Percentiles rank a stretch among this genome's conserved stretches.
Evolutionary conservation across 2,888 invertebrate species (phyloP).

Genomic region (Drosophila robusta): DNA sequence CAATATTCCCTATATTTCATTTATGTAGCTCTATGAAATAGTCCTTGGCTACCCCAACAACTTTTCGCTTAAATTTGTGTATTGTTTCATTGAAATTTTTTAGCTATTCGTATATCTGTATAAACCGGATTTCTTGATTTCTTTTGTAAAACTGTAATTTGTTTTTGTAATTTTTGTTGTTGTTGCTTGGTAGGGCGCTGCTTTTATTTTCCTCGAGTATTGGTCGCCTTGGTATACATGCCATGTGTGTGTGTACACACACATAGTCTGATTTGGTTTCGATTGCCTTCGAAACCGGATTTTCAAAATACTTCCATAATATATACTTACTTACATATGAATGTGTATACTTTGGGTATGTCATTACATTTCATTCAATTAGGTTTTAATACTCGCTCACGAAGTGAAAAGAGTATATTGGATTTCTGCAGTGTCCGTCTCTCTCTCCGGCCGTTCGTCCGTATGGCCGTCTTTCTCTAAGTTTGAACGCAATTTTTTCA

Average conservation of each 20-base stretch:
- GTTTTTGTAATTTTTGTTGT: slow-evolving; percentile 42
- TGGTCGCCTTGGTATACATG: slow-evolving; percentile 34
- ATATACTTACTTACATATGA: neutral
- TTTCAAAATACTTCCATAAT: slow-evolving; percentile 51
- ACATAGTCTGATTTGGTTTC: slow-evolving; percentile 59
- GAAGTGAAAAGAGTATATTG: too few relatives aligned
- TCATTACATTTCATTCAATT: slow-evolving; percentile 67
- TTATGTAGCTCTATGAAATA: slow-evolving; percentile 3
- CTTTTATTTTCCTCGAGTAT: slow-evolving; percentile 14
- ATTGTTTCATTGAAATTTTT: neutral
- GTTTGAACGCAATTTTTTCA: too few relatives aligned
- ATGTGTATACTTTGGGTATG: slow-evolving; percentile 5
- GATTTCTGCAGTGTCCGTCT: too few relatives aligned
- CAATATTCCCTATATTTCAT: slow-evolving; percentile 3
- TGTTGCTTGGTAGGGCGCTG: slow-evolving; percentile 46
- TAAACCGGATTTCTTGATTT: slow-evolving; percentile 63
- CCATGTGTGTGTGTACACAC: slow-evolving; percentile 22
- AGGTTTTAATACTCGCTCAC: slow-evolving; percentile 8
- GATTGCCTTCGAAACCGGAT: slow-evolving; percentile 73
- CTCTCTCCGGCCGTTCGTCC: too few relatives aligned
- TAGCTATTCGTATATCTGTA: slow-evolving; percentile 14
- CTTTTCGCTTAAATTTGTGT: neutral
- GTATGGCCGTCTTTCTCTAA: too few relatives aligned
- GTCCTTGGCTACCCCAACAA: neutral
- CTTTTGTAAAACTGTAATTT: slow-evolving; percentile 32